These are phyloP conservation scores for Rhinopomastus cyanomelas DNA, from an alignment of 2,113 vertebrate species.

Conservation along the genomic window DNA sequence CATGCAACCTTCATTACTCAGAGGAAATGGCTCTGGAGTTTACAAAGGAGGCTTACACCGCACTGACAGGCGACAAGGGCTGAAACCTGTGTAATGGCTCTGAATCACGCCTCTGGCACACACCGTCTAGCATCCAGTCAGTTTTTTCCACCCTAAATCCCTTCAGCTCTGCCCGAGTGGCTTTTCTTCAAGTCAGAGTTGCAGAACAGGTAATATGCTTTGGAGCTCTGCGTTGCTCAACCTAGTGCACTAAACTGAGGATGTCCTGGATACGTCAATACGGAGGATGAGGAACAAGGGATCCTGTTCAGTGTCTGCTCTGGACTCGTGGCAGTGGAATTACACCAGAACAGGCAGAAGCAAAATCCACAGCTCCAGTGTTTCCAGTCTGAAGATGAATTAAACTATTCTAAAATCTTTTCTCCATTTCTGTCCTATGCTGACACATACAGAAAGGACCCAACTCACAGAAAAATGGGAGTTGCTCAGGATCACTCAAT, in stretches of 20 bases:
- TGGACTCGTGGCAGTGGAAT: background rate
- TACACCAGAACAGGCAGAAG: background rate
- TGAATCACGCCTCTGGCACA: conserved; percentile 35
- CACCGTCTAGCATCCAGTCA: background rate
- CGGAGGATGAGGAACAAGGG: background rate
- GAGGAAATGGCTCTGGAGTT: conserved; percentile 21
- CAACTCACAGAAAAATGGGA: background rate
- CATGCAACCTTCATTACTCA: conserved; percentile 23
- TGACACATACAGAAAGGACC: background rate
- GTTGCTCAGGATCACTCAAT: background rate
- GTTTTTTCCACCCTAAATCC: background rate
- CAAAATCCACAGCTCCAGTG: background rate
- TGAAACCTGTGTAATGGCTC: conserved; percentile 22
- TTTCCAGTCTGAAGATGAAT: background rate
- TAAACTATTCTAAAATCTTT: background rate
- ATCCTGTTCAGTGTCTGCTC: background rate
- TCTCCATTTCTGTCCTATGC: background rate
- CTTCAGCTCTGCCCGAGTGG: conserved; percentile 24
- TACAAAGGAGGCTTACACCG: background rate
- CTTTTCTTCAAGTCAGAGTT: conserved; percentile 36
- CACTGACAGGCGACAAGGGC: conserved; percentile 10
- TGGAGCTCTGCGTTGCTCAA: background rate
- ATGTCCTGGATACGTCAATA: background rate
- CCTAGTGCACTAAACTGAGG: background rate
- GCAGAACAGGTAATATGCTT: background rate